Conservation (phyloP, 1,140 invertebrate species). For the Drosophila biarmipes region DNA sequence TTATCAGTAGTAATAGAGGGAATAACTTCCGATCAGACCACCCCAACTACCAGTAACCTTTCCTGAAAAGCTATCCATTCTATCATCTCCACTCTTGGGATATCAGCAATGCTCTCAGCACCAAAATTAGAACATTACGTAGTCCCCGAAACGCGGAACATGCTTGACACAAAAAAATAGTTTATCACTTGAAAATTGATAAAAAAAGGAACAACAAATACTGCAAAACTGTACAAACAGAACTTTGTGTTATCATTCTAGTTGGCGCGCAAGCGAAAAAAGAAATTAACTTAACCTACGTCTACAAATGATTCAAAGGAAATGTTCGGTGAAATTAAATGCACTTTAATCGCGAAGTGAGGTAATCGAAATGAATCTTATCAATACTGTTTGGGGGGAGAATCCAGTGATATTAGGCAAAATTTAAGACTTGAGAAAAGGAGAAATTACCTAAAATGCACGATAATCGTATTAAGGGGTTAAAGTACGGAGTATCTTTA, state of each 20-base stretch:
- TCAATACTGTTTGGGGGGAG: neutral
- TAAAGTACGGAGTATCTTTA: neutral
- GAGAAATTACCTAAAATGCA: too few species aligned
- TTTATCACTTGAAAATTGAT: conserved; percentile 52
- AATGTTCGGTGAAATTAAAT: conserved; percentile 21
- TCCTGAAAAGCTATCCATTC: neutral
- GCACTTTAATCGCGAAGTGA: conserved; percentile 4
- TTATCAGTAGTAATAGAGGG: too few species aligned
- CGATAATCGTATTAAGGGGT: neutral
- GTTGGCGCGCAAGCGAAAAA: conserved; percentile 13
- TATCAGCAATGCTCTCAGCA: conserved; percentile 33
- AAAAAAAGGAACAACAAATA: conserved; percentile 22
- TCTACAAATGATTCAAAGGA: conserved; percentile 19
- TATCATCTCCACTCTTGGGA: conserved; percentile 13
- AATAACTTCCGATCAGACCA: too few species aligned
- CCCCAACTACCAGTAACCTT: neutral
- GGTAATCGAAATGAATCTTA: neutral
- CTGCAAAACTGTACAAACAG: conserved; percentile 8
- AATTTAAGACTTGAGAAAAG: neutral
- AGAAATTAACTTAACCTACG: conserved; percentile 19
- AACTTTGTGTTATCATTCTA: conserved; percentile 16
- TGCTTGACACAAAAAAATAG: conserved; percentile 20
- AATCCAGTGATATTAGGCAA: neutral
- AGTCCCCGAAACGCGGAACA: conserved; percentile 13
- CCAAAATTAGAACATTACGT: conserved; percentile 75